These are phyloP conservation scores for Ammodytes dubius DNA, from an alignment of 2,113 vertebrate genomes.

Conservation along the genomic window DNA sequence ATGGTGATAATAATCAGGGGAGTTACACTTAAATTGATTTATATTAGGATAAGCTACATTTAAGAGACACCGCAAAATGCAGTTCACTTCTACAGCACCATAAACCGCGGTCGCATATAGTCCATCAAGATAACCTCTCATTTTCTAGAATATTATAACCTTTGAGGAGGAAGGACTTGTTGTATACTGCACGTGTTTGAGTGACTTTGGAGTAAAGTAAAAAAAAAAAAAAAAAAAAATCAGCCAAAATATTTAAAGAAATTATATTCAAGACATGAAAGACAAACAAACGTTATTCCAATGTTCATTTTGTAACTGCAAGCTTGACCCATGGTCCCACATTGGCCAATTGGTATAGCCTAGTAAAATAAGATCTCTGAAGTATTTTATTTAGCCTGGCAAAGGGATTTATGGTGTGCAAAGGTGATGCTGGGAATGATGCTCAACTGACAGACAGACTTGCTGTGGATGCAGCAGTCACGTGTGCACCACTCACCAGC, in stretches of 20 bases:
- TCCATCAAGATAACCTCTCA: too few relatives aligned
- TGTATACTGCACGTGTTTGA: too few relatives aligned
- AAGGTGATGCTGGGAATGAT: not conserved
- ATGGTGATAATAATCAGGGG: not conserved
- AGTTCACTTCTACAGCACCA: not conserved
- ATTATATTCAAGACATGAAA: not conserved
- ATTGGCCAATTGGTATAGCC: not conserved
- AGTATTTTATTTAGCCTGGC: not conserved
- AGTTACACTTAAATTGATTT: not conserved
- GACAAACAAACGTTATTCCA: too few relatives aligned
- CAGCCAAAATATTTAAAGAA: not conserved
- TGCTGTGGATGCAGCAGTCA: not conserved
- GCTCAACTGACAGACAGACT: not conserved
- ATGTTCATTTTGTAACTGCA: not conserved
- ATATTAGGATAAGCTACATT: too few relatives aligned
- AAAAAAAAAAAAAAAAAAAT: not conserved
- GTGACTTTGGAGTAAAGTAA: too few relatives aligned
- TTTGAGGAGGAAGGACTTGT: too few relatives aligned
- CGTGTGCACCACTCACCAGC: not conserved
- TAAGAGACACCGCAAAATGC: not conserved
- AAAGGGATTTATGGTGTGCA: not conserved
- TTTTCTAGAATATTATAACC: too few relatives aligned
- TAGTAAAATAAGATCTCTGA: not conserved
- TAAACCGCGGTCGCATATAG: not conserved
- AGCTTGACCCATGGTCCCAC: not conserved